A percentile compares a stretch with the other conserved stretches of the same genome.
phyloP scores from a whole-genome alignment of 2,888 invertebrate species.

The Ophraella communa region DNA sequence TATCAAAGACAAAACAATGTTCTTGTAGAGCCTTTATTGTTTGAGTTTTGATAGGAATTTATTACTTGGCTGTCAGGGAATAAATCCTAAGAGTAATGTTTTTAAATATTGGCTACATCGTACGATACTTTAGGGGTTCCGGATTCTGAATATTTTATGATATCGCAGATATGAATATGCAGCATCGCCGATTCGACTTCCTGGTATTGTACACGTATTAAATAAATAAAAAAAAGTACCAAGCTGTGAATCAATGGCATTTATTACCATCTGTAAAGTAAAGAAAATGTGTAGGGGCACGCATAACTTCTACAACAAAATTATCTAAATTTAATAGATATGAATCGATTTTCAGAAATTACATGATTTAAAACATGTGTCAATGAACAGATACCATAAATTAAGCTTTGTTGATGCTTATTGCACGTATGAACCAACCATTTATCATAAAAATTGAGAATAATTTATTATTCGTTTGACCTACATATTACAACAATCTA shows the following conservation, averaged over 20 bases:
- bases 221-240: neutral
- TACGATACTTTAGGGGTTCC: conserved; percentile 9
- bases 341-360: no score
- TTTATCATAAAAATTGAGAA: conserved; percentile 3
- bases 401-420: neutral
- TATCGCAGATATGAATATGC: conserved; percentile 24
- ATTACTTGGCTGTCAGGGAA: conserved; percentile 52
- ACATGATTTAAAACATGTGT: no score
- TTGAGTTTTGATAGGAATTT: conserved; percentile 55
- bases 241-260: neutral
- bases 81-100: conserved; percentile 54
- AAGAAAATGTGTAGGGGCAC: neutral
- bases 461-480: neutral
- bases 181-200: neutral
- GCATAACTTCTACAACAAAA: no score
- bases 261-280: neutral
- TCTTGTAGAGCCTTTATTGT: conserved; percentile 45
- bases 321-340: no score
- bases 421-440: neutral
- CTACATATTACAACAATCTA: neutral
- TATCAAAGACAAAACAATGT: conserved; percentile 42
- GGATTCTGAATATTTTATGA: conserved; percentile 25
- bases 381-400: neutral
- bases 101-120: conserved; percentile 42
- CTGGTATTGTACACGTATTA: neutral